Conservation (phyloP, 1,140 invertebrate species). For the Drosophila equinoxialis region DNA sequence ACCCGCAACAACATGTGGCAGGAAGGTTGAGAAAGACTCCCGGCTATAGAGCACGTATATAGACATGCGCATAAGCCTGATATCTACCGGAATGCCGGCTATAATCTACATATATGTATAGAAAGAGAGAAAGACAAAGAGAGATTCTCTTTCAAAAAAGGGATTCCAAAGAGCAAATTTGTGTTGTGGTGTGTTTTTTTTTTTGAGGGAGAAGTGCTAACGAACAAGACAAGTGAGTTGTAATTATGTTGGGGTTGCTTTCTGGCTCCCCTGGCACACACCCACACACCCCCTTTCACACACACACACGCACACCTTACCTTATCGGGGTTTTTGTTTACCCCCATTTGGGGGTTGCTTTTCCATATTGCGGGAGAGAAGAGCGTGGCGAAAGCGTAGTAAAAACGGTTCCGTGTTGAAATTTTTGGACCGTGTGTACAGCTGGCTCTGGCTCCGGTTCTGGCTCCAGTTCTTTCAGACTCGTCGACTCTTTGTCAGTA, state of each 20-base stretch:
- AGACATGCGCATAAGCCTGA: conserved; percentile 39
- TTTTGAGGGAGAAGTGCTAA: not conserved
- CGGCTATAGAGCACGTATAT: conserved; percentile 25
- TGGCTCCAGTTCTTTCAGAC: not conserved
- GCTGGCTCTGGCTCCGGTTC: conserved; percentile 1
- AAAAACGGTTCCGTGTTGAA: conserved; percentile 69
- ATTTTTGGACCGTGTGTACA: conserved; percentile 33
- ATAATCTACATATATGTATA: not conserved
- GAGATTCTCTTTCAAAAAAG: not conserved
- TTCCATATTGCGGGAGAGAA: conserved; percentile 35
- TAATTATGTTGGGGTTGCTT: conserved; percentile 68
- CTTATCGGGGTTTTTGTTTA: conserved; percentile 38
- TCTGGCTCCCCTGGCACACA: conserved; percentile 20
- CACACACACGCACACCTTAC: not conserved
- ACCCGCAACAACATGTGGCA: conserved; percentile 76
- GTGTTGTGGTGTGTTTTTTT: conserved; percentile 27
- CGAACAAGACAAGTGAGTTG: conserved; percentile 12
- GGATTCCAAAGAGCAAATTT: conserved; percentile 20
- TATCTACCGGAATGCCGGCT: conserved; percentile 70
- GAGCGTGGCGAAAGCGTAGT: conserved; percentile 47
- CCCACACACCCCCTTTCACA: not conserved
- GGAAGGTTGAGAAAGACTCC: conserved; percentile 68
- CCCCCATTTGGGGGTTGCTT: conserved; percentile 60
- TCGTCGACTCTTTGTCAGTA: conserved; percentile 48
- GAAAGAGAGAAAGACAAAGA: too few relatives aligned